phyloP scores from a whole-genome alignment of 1,140 invertebrate species.

The Trichogramma pretiosum region DNA sequence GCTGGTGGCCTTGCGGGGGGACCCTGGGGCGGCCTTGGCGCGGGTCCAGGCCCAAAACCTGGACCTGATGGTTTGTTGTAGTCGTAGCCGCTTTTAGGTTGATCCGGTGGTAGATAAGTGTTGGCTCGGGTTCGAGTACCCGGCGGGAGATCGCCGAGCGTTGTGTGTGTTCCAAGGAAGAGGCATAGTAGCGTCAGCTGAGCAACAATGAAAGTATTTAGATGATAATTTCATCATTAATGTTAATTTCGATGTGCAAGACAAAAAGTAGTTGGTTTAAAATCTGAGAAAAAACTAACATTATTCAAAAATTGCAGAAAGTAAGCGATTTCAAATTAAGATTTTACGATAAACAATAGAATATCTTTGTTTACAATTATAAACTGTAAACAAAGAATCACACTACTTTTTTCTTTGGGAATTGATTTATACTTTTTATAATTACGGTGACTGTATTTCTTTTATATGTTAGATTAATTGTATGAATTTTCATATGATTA shows the following conservation, averaged over 20 bases:
- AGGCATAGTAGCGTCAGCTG: slow-evolving; percentile 40
- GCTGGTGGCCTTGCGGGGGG: slow-evolving; percentile 16
- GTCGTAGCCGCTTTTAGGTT: slow-evolving; percentile 48
- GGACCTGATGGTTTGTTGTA: slow-evolving; percentile 48
- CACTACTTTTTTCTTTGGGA: no score
- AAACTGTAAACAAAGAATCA: no score
- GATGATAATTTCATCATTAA: neutral
- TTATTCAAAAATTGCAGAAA: no score
- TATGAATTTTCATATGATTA: no score
- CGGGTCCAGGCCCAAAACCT: slow-evolving; percentile 15
- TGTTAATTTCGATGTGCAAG: neutral
- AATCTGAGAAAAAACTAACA: no score
- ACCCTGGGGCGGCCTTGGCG: slow-evolving; percentile 24
- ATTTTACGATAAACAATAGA: no score
- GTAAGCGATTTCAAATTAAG: no score
- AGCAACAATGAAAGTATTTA: neutral
- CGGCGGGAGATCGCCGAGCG: slow-evolving; percentile 35
- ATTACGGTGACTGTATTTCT: no score
- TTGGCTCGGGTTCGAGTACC: slow-evolving; percentile 46
- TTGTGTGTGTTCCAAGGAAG: slow-evolving; percentile 36
- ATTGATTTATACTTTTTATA: no score
- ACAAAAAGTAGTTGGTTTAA: no score
- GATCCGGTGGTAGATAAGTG: slow-evolving; percentile 55
- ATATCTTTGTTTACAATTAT: no score
- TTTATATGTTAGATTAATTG: no score